These are phyloP conservation scores for Eustalomyia histrio DNA, from an alignment of 2,888 invertebrate genomes.

Conservation along the genomic window DNA sequence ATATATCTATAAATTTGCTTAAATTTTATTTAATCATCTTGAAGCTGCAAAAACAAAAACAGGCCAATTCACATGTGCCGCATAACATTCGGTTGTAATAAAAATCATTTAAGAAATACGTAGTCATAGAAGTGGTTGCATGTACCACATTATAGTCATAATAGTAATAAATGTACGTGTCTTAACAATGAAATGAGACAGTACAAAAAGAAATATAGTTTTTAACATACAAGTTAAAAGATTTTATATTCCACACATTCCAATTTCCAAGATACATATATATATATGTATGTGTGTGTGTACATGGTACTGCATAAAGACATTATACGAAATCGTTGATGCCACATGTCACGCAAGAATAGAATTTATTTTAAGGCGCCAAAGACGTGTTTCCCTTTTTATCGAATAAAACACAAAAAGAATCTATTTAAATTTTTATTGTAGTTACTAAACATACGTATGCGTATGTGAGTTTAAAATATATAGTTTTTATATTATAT, in stretches of 20 bases:
- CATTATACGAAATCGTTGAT: constrained; percentile 64
- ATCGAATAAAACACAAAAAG: background rate
- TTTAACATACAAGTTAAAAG: constrained; percentile 36
- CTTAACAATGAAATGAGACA: constrained; percentile 34
- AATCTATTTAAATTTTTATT: constrained; percentile 9
- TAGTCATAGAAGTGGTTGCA: constrained; percentile 64
- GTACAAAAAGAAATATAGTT: constrained; percentile 28
- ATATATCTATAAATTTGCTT: no score
- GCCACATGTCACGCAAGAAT: constrained; percentile 65
- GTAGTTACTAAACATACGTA: background rate
- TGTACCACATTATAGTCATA: constrained; percentile 73
- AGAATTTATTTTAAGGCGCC: constrained; percentile 17
- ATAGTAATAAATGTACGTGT: constrained; percentile 76
- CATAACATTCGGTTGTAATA: constrained; percentile 6
- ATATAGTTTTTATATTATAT: constrained; percentile 8
- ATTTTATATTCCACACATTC: constrained; percentile 45
- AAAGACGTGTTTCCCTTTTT: constrained; percentile 24
- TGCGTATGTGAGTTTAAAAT: background rate
- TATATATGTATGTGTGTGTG: constrained; percentile 9
- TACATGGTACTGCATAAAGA: constrained; percentile 62
- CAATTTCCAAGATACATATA: constrained; percentile 37
- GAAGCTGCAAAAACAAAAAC: background rate
- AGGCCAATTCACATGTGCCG: constrained; percentile 33
- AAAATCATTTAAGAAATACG: constrained; percentile 28
- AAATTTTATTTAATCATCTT: background rate